A percentile compares a stretch with the other conserved stretches of the same genome.
Evolutionary conservation across 2,113 vertebrate genomes (phyloP).

Genomic region (Amphiprion percula): DNA sequence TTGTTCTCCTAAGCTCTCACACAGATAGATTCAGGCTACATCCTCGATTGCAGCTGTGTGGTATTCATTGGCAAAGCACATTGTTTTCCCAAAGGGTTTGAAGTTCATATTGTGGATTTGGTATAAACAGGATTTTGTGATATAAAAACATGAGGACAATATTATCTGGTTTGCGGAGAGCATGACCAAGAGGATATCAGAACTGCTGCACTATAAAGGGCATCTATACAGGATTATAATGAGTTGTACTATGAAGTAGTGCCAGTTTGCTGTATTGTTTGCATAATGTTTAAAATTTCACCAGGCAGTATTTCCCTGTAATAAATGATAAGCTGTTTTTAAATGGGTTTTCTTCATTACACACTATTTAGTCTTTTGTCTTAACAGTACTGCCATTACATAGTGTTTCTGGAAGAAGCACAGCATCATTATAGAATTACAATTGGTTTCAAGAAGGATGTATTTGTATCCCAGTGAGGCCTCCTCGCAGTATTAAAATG

Average conservation of each 20-base stretch:
- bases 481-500: conserved; percentile 33
- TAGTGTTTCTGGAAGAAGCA: background rate
- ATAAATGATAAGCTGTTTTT: background rate
- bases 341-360: background rate
- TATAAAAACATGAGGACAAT: conserved; percentile 18
- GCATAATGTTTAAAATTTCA: background rate
- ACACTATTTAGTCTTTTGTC: background rate
- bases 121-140: conserved; percentile 36
- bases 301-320: background rate
- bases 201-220: background rate
- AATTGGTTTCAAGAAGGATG: background rate
- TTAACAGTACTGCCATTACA: background rate
- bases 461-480: conserved; percentile 32
- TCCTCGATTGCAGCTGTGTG: conserved; percentile 26
- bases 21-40: conserved; percentile 44
- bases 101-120: conserved; percentile 49
- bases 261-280: background rate
- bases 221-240: conserved; percentile 21
- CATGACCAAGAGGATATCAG: conserved; percentile 8
- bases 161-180: conserved; percentile 27
- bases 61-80: conserved; percentile 25
- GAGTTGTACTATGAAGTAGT: background rate
- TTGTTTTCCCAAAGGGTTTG: conserved; percentile 48
- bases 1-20: conserved; percentile 38
- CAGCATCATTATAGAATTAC: conserved; percentile 6